Evolutionary conservation across 1,140 invertebrate genomes (phyloP), one percentile per base, ranked within the genome.

Genomic region (Bombus haemorrhoidalis): DNA sequence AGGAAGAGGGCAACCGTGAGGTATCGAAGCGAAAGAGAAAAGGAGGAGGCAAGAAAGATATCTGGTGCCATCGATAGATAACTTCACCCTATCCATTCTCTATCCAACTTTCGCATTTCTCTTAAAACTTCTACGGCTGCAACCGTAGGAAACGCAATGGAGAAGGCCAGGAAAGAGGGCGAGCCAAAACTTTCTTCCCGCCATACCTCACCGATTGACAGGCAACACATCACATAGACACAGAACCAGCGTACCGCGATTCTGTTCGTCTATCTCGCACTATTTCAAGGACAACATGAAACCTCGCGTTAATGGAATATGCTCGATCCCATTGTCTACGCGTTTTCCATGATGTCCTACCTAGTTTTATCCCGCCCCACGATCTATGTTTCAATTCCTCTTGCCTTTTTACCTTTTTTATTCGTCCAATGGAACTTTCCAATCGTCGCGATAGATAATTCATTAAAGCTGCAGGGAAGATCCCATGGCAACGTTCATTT

Each of bases 61-160:
- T 92, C 91, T 89, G 83, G 88, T 91, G 81, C 87, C 89, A 92
- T 94, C 92, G 92, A 93, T 93, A 93, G 92, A 94, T 94, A 94
- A 92, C 93, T 92, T 88, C 91, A 83, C 88, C 93, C 91, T 94
- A 93, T 93, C 92, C 93, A 93, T 93, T 94, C 93, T 94, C 91
- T 93, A 93, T 93, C 93, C 87, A 94, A 94, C 93, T 95, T 94
- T 94, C 92, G 93, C 92, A 94, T 93, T 94, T 93, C 93, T 93
- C 92, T 93, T 92, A 92, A 94, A 94, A 94, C 92, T 94, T 94
- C 86, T 85, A 89, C 82, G 81, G 68, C 71, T 88, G 74, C 84
- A 74, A 87, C 81, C 80, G 77, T 85, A 72, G 87, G 74, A 83
- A 83, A 62, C 39, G 75, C 77, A 57, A 76, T 69, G 87, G 73